A percentile compares a stretch with the other conserved stretches of the same genome.
Conservation (phyloP, 2,888 invertebrate species). For the Eupithecia insigniata region DNA sequence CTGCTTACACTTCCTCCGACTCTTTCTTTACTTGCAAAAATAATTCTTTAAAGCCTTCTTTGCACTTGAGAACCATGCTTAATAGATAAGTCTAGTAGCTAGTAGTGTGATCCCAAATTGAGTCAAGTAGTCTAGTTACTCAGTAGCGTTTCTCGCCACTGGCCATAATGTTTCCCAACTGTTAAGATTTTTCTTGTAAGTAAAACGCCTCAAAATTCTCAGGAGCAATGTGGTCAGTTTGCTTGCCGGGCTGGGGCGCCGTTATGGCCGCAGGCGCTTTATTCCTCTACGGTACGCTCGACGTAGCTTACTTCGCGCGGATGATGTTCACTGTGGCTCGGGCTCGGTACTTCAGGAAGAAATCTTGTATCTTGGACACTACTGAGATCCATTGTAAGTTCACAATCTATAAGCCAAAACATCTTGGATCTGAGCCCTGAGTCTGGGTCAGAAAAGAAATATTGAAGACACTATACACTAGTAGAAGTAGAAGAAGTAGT, state of each 20-base stretch:
- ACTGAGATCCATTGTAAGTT: slow-evolving; percentile 86
- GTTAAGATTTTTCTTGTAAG: background rate
- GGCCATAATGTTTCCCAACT: background rate
- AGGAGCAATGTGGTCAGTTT: slow-evolving; percentile 71
- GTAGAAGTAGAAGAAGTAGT: too few species aligned
- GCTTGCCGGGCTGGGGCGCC: slow-evolving; percentile 76
- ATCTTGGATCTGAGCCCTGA: too few species aligned
- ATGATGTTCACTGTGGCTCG: slow-evolving; percentile 87
- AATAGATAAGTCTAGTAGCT: background rate
- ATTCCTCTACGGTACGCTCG: slow-evolving; percentile 85
- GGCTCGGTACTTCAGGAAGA: slow-evolving; percentile 87
- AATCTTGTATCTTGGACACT: slow-evolving; percentile 87
- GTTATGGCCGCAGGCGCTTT: slow-evolving; percentile 75
- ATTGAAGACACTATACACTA: too few species aligned
- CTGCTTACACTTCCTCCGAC: background rate
- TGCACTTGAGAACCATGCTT: background rate
- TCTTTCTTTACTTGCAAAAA: background rate
- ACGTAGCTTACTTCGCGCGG: slow-evolving; percentile 88
- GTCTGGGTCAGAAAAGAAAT: too few species aligned
- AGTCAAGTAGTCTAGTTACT: too few species aligned
- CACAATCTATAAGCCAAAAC: too few species aligned
- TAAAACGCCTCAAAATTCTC: background rate
- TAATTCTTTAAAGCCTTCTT: background rate
- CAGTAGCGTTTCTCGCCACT: too few species aligned
- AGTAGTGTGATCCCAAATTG: too few species aligned